A percentile compares a stretch with the other conserved stretches of the same genome.
Evolutionary conservation across 1,140 invertebrate genomes (phyloP).

Genomic region (Rhopalosiphum maidis): DNA sequence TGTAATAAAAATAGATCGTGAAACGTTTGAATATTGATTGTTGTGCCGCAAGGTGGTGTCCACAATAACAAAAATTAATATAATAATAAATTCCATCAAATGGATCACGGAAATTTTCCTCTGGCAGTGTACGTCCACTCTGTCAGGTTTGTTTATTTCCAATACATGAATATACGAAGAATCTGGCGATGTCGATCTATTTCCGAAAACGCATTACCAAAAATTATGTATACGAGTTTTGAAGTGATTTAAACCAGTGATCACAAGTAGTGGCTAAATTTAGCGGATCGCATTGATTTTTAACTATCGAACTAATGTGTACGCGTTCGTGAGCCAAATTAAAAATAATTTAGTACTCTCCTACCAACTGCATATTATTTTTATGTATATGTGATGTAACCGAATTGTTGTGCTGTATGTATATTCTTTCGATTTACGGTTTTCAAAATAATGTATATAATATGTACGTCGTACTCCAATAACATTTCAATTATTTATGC

Average conservation of each 20-base stretch:
- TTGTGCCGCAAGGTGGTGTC: neutral
- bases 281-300: neutral
- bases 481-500: neutral
- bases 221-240: conserved; percentile 1
- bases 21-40: conserved; percentile 19
- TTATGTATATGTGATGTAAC: neutral
- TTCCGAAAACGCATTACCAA: conserved; percentile 29
- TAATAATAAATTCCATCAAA: neutral
- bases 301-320: neutral
- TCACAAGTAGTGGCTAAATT: conserved; percentile 33
- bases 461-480: neutral
- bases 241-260: conserved; percentile 33
- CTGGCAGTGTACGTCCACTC: too few species aligned
- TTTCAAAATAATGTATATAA: neutral
- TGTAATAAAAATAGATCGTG: neutral
- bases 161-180: neutral
- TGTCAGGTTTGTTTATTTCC: neutral
- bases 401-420: neutral
- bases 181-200: neutral
- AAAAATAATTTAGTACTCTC: neutral
- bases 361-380: neutral
- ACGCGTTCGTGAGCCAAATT: neutral
- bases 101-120: neutral
- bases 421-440: neutral
- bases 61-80: neutral